phyloP scores from a whole-genome alignment of 2,797 vertebrate species.

The Forpus xanthops region DNA sequence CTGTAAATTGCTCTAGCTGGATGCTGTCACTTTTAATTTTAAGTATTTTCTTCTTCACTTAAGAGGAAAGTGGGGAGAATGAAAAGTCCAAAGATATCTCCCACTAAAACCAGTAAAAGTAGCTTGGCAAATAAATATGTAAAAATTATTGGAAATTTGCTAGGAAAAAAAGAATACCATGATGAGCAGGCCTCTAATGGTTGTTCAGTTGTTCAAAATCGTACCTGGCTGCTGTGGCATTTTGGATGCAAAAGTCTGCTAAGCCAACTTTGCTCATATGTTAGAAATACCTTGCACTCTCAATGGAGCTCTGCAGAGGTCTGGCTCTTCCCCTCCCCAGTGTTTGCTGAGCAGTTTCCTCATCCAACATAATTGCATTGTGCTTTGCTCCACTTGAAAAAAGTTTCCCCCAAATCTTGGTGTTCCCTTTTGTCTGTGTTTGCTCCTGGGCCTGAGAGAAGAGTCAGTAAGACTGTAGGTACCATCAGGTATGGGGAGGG shows the following conservation, averaged over 20 bases:
- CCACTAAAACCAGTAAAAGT: not conserved
- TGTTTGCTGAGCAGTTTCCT: not conserved
- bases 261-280: not conserved
- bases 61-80: not conserved
- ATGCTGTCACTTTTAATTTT: conserved; percentile 3
- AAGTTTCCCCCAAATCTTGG: not conserved
- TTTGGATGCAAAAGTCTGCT: not conserved
- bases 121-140: not conserved
- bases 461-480: not conserved
- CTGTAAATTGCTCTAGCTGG: not conserved
- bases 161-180: not conserved
- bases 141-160: not conserved
- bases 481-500: not conserved
- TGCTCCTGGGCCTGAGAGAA: not conserved
- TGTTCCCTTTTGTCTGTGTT: not conserved
- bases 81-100: not conserved
- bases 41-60: not conserved
- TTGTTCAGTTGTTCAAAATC: not conserved
- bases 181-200: not conserved
- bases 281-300: not conserved
- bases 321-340: not conserved
- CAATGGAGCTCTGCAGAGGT: not conserved
- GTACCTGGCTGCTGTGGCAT: not conserved
- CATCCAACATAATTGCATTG: not conserved
- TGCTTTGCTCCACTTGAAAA: not conserved